Evolutionary conservation across 2,797 vertebrate genomes (phyloP), one percentile per base, ranked within the genome.

Genomic region (Enteromius fasciolatus): DNA sequence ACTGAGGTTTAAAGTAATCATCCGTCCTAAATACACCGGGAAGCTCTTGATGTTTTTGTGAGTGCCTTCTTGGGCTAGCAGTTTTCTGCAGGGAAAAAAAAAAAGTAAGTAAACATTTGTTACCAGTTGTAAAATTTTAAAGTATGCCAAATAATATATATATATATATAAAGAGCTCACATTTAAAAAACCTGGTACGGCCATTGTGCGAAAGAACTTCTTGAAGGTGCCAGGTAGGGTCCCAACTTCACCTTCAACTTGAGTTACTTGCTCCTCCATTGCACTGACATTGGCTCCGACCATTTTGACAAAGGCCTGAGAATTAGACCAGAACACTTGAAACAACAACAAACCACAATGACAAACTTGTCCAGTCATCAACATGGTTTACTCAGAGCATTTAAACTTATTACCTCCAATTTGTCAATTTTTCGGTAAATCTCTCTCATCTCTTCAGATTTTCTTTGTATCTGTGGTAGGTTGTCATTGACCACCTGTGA

Each of bases 391-490:
- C n/a, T 36, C 9, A n/a, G 7, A 64, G 0, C 8, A 1, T 63
- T 80, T 54, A 25, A 59, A 12, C 25, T 52, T 92, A 97, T 52
- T 92, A 97, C 98, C 94, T 99, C 97, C 61, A 99, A 91, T 54
- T 96, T 95, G 91, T 99, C 97, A 84, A 99, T 97, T 90, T 93
- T 94, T 89, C 94, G 90, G 90, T 98, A 98, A 44, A 98, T 95
- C 50, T 95, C 93, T 89, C 93, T 96, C 96, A 97, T 97, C 92
- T 97, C 96, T 54, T 94, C 93, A 4, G 97, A 94, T 92, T 97
- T 97, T 83, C 93, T 90, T 75, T 96, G 93, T 91, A 97, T 96
- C 85, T 97, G 94, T 92, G 95, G 96, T 91, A 97, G 92, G 81
- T 95, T 97, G 91, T 96, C 95, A 85, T 95, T 97, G 75, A 97